phyloP scores from a whole-genome alignment of 1,140 invertebrate genomes.

The Habropoda laboriosa region DNA sequence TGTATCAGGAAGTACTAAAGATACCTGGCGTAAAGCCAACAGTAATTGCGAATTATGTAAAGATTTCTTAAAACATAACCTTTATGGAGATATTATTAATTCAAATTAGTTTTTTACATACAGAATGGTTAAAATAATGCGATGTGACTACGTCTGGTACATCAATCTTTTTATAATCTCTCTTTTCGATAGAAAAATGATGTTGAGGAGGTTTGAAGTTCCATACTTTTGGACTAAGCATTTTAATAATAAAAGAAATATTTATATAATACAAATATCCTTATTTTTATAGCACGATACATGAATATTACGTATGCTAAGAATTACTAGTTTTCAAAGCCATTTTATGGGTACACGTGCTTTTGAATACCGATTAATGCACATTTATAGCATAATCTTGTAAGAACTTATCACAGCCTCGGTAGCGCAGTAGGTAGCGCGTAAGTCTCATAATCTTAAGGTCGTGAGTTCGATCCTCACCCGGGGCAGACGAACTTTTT shows the following conservation, averaged over 20 bases:
- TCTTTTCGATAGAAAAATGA: constrained; percentile 69
- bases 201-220: constrained; percentile 79
- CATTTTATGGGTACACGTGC: constrained; percentile 2
- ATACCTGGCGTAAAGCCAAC: constrained; percentile 80
- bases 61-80: constrained; percentile 66
- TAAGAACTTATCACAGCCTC: constrained; percentile 81
- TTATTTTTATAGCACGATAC: not conserved
- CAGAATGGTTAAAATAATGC: constrained; percentile 83
- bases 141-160: constrained; percentile 67
- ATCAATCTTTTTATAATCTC: constrained; percentile 56
- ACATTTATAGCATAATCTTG: too few relatives aligned
- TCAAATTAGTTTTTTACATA: constrained; percentile 67
- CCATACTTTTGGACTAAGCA: constrained; percentile 84
- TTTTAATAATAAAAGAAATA: constrained; percentile 53
- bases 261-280: not conserved
- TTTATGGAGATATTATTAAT: constrained; percentile 53
- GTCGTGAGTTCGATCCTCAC: constrained; percentile 98
- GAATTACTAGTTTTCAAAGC: not conserved
- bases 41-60: constrained; percentile 74
- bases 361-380: not conserved
- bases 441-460: constrained; percentile 98
- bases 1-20: constrained; percentile 82
- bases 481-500: constrained; percentile 87
- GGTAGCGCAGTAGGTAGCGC: constrained; percentile 96
- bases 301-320: too few relatives aligned